Base-by-base conservation (phyloP, 2,888 invertebrate species). In the Myathropa florea region DNA sequence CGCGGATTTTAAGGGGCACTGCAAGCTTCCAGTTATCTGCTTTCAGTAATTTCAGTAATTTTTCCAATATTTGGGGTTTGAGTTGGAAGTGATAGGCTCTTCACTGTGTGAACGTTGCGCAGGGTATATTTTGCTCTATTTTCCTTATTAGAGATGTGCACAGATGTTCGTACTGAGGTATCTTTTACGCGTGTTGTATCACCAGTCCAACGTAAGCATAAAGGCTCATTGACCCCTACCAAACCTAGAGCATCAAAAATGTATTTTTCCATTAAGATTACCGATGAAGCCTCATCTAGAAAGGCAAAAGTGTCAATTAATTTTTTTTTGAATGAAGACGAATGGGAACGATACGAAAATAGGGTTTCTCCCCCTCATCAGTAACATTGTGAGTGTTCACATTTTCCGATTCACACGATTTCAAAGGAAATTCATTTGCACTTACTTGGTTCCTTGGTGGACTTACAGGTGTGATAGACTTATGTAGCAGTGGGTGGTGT, bases 1-100 rank as follows among this genome's bases (percentile, higher is more conserved):
- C 70, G 9, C 70, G 59, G 14, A 70, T 4, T 59, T 70, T 70
- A 6, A 70, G 59, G 14, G 79, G 39, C 2, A 39, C 39, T 4
- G 71, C 79, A 21, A 78, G 55, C 46, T 46, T 70, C 39, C 39
- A 39, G n/a, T n/a, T n/a, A n/a, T n/a, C n/a, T n/a, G n/a, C n/a
- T n/a, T n/a, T n/a, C n/a, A n/a, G n/a, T n/a, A n/a, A n/a, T n/a
- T n/a, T n/a, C n/a, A 53, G n/a, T 53, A 10, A 53, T 53, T 10
- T 10, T 14, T 14, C 14, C 9, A 10, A 68, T 61, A 30, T 78
- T 64, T n/a, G 70, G 18, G 28, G 71, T 55, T 18, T 77, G 67
- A 30, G 18, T 39, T 33, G 71, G 71, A 21, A 71, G 21, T 23
- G 18, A 18, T 36, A 71, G 33, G 36, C 23, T 23, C 18, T 63